phyloP scores from a whole-genome alignment of 2,113 vertebrate species.

The Hyperopisus bebe region DNA sequence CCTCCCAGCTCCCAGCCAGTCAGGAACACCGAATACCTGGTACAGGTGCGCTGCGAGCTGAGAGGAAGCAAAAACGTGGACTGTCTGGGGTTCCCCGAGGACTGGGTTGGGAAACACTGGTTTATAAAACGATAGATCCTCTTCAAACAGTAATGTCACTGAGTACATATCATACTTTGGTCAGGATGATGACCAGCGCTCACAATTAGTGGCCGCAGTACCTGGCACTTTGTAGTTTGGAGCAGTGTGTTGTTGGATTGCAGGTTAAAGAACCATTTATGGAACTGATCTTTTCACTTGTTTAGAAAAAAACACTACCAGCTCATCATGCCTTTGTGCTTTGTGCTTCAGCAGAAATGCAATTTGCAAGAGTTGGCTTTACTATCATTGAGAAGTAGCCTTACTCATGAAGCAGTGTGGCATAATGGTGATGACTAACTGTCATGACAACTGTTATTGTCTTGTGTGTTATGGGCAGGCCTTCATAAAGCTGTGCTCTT shows the following conservation, averaged over 20 bases:
- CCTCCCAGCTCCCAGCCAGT: too few relatives aligned
- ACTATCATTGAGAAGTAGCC: neutral
- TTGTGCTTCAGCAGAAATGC: neutral
- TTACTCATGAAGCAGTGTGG: neutral
- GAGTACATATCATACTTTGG: neutral
- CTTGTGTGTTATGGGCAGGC: neutral
- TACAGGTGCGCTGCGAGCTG: too few relatives aligned
- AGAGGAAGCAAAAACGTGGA: too few relatives aligned
- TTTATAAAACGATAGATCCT: neutral
- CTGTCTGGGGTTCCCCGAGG: too few relatives aligned
- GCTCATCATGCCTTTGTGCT: neutral
- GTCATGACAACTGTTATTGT: neutral
- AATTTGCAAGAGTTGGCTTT: neutral
- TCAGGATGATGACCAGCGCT: neutral
- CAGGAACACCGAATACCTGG: too few relatives aligned
- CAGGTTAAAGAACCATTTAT: neutral
- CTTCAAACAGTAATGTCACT: neutral
- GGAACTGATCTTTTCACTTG: neutral
- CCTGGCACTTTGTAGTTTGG: neutral
- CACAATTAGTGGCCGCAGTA: neutral
- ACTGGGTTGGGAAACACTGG: too few relatives aligned
- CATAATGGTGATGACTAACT: neutral
- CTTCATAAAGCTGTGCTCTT: neutral
- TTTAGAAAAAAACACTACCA: neutral
- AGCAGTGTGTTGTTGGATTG: neutral